A percentile compares a stretch with the other conserved stretches of the same genome.
Conservation (phyloP, 92 coral and sea anemone genomes). For the Porites divaricata region DNA sequence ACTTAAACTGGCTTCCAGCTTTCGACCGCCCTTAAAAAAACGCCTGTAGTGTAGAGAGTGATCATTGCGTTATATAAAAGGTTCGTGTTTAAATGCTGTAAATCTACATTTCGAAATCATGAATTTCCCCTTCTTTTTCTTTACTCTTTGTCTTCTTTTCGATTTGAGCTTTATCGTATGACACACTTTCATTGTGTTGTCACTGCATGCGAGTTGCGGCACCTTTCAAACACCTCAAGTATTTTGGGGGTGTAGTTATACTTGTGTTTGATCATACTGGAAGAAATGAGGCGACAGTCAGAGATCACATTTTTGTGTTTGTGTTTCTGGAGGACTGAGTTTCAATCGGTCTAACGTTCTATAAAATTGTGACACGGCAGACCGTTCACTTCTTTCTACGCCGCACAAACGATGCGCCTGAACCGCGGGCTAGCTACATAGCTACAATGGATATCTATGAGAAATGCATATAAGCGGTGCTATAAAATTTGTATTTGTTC, state of each 20-base stretch:
- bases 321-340: not conserved
- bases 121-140: slow-evolving; percentile 9
- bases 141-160: not conserved
- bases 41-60: not conserved
- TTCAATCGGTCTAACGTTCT: not conserved
- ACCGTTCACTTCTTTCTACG: too few relatives aligned
- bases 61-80: slow-evolving; percentile 6
- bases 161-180: not conserved
- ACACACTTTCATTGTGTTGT: not conserved
- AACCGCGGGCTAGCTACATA: slow-evolving; percentile 2
- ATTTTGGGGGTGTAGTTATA: not conserved
- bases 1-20: too few relatives aligned
- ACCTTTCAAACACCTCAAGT: slow-evolving; percentile 1
- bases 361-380: not conserved
- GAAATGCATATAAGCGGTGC: too few relatives aligned
- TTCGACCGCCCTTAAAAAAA: too few relatives aligned
- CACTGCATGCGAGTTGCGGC: slow-evolving; percentile 5
- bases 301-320: slow-evolving; percentile 13
- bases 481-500: too few relatives aligned
- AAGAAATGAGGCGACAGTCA: not conserved
- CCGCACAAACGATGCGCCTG: not conserved
- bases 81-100: slow-evolving; percentile 14
- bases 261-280: slow-evolving; percentile 18
- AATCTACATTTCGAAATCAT: not conserved
- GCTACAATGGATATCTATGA: not conserved